phyloP scores from a whole-genome alignment of 2,888 invertebrate genomes.

The Diploptera punctata region DNA sequence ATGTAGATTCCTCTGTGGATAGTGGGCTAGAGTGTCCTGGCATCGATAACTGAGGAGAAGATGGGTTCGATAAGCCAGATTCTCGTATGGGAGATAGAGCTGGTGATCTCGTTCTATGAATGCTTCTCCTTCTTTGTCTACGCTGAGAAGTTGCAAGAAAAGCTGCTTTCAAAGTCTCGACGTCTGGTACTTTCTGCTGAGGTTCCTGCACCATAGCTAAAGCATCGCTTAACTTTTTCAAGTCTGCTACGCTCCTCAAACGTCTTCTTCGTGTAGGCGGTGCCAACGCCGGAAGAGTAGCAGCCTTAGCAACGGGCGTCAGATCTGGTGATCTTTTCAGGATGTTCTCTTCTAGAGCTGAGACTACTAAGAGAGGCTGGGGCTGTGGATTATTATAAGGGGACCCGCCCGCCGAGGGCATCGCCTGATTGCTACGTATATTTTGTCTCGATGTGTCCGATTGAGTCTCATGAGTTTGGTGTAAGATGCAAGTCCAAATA shows the following conservation, averaged over 20 bases:
- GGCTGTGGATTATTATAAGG: background rate
- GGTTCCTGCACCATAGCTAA: constrained; percentile 52
- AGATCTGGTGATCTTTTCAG: background rate
- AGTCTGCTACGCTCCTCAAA: constrained; percentile 57
- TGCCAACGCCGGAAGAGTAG: constrained; percentile 55
- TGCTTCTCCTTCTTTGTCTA: constrained; percentile 45
- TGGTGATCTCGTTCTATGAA: constrained; percentile 52
- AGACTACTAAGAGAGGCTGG: background rate
- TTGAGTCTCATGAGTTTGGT: background rate
- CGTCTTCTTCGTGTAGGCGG: constrained; percentile 55
- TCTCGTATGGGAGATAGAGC: constrained; percentile 72
- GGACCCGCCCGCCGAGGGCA: constrained; percentile 11
- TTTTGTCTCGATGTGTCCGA: background rate
- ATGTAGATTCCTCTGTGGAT: background rate
- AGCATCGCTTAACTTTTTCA: constrained; percentile 64
- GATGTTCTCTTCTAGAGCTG: constrained; percentile 6
- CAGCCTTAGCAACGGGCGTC: constrained; percentile 11
- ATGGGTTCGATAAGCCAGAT: constrained; percentile 73
- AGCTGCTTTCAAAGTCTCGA: constrained; percentile 11
- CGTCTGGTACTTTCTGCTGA: constrained; percentile 19
- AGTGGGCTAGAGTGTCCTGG: background rate
- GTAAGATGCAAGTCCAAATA: background rate
- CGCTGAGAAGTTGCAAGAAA: constrained; percentile 38
- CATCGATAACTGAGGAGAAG: constrained; percentile 60
- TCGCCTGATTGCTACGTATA: constrained; percentile 32